Percentiles rank a stretch among this genome's conserved stretches.
Evolutionary conservation across 2,113 vertebrate species (phyloP).

Genomic region (Lonchura striata): DNA sequence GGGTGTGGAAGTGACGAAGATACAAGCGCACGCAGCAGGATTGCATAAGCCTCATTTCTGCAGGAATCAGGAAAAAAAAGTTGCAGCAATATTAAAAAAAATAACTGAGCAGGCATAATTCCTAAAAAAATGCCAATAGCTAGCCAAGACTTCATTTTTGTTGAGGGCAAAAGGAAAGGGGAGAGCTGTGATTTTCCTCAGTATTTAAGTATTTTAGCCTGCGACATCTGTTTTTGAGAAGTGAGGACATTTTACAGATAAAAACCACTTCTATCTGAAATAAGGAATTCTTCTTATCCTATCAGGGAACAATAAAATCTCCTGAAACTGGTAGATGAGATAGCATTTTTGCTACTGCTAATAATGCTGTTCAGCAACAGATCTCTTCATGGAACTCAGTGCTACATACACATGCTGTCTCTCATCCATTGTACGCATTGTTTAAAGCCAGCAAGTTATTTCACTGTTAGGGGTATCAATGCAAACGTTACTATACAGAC

Average conservation of each 20-base stretch:
- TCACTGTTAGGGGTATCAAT: background rate
- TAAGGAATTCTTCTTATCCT: background rate
- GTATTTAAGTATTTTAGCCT: background rate
- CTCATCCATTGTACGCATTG: rapidly evolving
- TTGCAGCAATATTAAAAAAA: constrained; percentile 51
- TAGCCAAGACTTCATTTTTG: background rate
- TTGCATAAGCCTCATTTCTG: constrained; percentile 37
- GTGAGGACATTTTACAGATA: background rate
- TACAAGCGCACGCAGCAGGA: background rate
- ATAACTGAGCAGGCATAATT: constrained; percentile 18
- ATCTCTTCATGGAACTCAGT: background rate
- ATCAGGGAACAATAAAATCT: background rate
- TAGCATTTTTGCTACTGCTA: background rate
- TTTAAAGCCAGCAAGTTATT: background rate
- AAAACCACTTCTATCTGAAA: background rate
- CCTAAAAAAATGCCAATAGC: background rate
- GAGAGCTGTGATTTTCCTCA: background rate
- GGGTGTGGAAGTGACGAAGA: constrained; percentile 37
- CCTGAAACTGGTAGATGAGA: background rate
- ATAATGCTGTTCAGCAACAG: background rate
- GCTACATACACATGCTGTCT: background rate
- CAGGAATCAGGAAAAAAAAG: constrained; percentile 9
- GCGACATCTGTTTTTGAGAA: background rate
- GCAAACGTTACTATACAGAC: background rate
- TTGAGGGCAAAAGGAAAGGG: background rate